Conservation (phyloP, 2,888 invertebrate genomes). For the Oxyteleia sp. region DNA sequence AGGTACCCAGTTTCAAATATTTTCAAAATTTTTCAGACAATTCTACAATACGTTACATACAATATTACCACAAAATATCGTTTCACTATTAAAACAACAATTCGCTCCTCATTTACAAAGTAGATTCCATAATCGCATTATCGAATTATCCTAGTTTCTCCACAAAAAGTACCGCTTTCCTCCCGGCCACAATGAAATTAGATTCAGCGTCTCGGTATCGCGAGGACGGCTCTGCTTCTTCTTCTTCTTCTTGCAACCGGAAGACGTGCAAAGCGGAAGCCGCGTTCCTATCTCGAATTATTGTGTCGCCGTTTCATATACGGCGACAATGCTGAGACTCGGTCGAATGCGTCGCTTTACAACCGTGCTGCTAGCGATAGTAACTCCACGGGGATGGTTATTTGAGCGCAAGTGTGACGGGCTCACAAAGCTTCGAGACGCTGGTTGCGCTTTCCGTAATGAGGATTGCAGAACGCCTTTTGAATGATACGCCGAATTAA, state of each 20-base stretch:
- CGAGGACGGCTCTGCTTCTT: no score
- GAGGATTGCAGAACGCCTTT: slow-evolving; percentile 57
- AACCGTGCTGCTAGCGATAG: slow-evolving; percentile 16
- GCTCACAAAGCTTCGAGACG: slow-evolving; percentile 80
- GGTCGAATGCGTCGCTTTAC: slow-evolving; percentile 46
- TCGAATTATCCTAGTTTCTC: neutral
- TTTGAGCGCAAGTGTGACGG: slow-evolving; percentile 67
- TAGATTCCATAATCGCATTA: neutral
- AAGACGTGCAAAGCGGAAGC: slow-evolving; percentile 53
- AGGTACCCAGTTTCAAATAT: no score
- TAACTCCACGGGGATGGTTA: slow-evolving; percentile 13
- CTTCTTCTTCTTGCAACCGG: slow-evolving; percentile 40
- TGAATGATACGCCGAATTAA: slow-evolving; percentile 57
- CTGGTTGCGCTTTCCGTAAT: slow-evolving; percentile 76
- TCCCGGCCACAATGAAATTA: slow-evolving; percentile 1
- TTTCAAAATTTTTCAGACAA: no score
- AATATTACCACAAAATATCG: no score
- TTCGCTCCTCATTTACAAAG: no score
- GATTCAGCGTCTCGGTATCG: slow-evolving; percentile 6
- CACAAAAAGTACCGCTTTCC: neutral
- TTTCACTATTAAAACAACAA: no score
- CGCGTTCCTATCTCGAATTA: slow-evolving; percentile 56
- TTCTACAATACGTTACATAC: no score
- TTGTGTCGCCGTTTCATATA: slow-evolving; percentile 54
- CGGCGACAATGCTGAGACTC: slow-evolving; percentile 20